Evolutionary conservation across 2,113 vertebrate genomes (phyloP).

Genomic region (Cnemophilus loriae): DNA sequence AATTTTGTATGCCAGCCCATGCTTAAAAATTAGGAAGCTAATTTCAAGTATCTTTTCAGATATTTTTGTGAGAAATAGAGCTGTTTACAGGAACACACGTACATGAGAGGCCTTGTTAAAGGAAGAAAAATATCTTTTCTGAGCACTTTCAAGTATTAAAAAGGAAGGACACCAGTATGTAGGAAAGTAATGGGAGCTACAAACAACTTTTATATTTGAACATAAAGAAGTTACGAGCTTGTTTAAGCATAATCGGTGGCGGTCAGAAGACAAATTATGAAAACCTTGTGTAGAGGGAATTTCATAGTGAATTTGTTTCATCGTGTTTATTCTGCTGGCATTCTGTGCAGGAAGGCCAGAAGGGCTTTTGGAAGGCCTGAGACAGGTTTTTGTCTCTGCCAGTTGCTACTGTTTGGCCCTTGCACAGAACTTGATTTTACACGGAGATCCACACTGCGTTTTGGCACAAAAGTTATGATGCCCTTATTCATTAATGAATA

Average conservation of each 20-base stretch:
- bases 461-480: background rate
- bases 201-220: slow-evolving; percentile 16
- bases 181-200: background rate
- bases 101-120: background rate
- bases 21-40: background rate
- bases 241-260: slow-evolving; percentile 13
- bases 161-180: background rate
- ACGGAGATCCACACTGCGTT: fast-evolving
- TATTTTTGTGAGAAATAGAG: background rate
- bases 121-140: background rate
- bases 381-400: background rate
- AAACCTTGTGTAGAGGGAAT: background rate
- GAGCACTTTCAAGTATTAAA: background rate
- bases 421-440: background rate
- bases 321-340: background rate
- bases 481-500: background rate
- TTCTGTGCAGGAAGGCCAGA: background rate
- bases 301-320: background rate
- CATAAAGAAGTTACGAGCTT: slow-evolving; percentile 23
- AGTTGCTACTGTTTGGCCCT: background rate
- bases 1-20: background rate
- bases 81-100: background rate
- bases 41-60: background rate
- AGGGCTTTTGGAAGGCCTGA: background rate
- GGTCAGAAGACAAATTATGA: background rate